A percentile compares a stretch with the other conserved stretches of the same genome.
Conservation (phyloP, 2,797 vertebrate species). For the Melanotaenia boesemani region DNA sequence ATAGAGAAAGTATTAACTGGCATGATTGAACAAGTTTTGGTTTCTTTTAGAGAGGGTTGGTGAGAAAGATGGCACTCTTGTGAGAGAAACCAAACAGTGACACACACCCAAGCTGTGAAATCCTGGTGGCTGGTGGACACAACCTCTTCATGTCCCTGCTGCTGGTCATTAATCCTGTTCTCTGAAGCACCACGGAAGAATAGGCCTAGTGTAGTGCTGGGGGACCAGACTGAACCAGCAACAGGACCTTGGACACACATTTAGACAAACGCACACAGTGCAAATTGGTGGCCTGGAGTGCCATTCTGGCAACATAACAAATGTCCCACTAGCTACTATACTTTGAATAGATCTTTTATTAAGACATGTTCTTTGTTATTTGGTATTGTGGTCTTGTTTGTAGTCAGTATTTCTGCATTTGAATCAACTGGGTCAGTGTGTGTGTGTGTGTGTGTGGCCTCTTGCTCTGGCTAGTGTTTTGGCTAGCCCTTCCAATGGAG, state of each 20-base stretch:
- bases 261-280: conserved; percentile 24
- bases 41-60: conserved; percentile 19
- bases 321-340: conserved; percentile 46
- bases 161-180: conserved; percentile 70
- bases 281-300: conserved; percentile 58
- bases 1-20: conserved; percentile 21
- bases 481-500: conserved; percentile 62
- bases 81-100: neutral
- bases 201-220: conserved; percentile 60
- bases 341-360: conserved; percentile 16
- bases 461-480: conserved; percentile 53
- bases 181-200: conserved; percentile 67
- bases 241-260: conserved; percentile 56
- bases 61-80: conserved; percentile 13
- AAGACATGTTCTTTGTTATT: conserved; percentile 9
- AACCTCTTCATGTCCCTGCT: conserved; percentile 64
- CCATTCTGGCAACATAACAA: conserved; percentile 53
- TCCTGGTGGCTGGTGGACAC: conserved; percentile 55
- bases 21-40: conserved; percentile 35
- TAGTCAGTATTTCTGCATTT: conserved; percentile 8
- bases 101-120: conserved; percentile 47
- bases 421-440: conserved; percentile 29
- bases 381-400: neutral
- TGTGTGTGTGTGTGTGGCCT: conserved; percentile 46
- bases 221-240: conserved; percentile 60